phyloP scores from a whole-genome alignment of 2,113 vertebrate species.

The Gavialis gangeticus region DNA sequence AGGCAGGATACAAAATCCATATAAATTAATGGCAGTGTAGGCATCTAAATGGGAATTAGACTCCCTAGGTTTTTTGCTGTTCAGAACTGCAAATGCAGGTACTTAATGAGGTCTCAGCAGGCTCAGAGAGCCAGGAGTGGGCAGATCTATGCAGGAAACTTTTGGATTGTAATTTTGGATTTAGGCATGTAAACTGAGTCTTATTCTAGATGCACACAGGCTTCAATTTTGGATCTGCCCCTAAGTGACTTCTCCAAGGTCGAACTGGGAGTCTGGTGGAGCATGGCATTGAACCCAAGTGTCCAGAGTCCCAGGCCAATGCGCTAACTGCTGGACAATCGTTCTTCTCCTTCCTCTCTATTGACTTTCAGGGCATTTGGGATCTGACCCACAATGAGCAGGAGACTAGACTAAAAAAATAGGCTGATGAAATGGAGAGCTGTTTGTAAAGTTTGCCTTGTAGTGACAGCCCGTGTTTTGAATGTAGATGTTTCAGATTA shows the following conservation, averaged over 20 bases:
- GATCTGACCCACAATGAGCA: background rate
- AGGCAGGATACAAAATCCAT: no score
- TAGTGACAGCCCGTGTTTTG: background rate
- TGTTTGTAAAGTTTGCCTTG: background rate
- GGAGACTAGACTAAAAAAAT: background rate
- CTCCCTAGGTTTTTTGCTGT: no score
- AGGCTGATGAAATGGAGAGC: background rate
- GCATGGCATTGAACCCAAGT: background rate
- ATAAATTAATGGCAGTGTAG: no score
- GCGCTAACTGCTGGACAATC: background rate
- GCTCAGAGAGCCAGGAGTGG: no score
- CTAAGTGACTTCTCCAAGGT: background rate
- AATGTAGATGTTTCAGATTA: slow-evolving; percentile 27
- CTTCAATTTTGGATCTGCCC: background rate
- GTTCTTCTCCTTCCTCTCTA: background rate
- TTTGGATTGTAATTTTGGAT: no score
- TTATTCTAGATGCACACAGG: no score
- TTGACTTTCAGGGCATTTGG: background rate
- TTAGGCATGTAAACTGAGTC: no score
- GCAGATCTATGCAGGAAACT: no score
- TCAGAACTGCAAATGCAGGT: no score
- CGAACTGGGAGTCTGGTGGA: background rate
- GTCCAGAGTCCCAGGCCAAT: background rate
- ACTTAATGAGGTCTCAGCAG: no score
- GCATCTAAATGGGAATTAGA: no score